These are phyloP conservation scores for Calyptomena viridis DNA, from an alignment of 2,113 vertebrate genomes.

Conservation along the genomic window DNA sequence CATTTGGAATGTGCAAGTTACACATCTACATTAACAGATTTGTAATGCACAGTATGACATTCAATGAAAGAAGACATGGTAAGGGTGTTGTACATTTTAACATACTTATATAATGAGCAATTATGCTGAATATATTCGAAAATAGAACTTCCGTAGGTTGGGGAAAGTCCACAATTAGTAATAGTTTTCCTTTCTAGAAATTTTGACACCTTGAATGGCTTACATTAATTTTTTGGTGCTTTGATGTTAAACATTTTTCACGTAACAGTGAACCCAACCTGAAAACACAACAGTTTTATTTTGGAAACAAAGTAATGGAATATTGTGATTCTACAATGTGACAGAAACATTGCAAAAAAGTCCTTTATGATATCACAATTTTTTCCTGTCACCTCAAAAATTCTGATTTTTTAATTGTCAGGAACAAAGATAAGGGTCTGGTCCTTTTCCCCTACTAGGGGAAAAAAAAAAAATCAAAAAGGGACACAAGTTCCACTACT, in stretches of 20 bases:
- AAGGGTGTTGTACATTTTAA: constrained; percentile 58
- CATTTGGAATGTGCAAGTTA: constrained; percentile 45
- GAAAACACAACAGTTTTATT: background rate
- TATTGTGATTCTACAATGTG: background rate
- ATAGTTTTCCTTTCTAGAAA: background rate
- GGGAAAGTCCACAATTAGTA: background rate
- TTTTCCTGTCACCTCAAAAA: background rate
- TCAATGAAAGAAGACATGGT: constrained; percentile 10
- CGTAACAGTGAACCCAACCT: background rate
- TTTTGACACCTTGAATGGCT: background rate
- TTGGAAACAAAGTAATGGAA: background rate
- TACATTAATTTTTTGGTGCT: background rate
- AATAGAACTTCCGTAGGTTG: constrained; percentile 3
- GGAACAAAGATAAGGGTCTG: background rate
- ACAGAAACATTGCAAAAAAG: background rate
- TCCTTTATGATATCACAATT: background rate
- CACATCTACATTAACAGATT: constrained; percentile 50
- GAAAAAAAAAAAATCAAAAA: background rate
- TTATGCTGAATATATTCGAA: constrained; percentile 7
- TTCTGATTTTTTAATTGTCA: background rate
- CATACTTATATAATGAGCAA: constrained; percentile 41
- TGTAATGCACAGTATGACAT: constrained; percentile 41
- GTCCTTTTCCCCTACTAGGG: background rate
- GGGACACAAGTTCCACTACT: background rate
- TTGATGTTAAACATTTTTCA: background rate